These are phyloP conservation scores for Cryptocheilus praepositus DNA, from an alignment of 2,888 invertebrate species.

Conservation along the genomic window DNA sequence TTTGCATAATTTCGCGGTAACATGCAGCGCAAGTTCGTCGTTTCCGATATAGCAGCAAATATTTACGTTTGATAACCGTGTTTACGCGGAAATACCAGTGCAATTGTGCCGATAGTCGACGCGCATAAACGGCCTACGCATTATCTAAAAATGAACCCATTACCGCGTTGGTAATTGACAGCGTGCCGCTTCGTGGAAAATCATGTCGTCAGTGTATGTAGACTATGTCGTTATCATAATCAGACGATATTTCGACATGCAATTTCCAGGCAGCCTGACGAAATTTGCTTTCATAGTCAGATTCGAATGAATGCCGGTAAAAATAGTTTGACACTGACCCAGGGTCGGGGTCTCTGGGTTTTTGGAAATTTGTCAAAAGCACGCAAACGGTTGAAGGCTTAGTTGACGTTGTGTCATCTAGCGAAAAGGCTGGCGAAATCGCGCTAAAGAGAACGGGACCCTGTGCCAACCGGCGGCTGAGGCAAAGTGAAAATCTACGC, in stretches of 20 bases:
- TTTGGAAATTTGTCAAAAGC: constrained; percentile 58
- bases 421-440: no score
- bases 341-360: constrained; percentile 40
- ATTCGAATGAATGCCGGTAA: constrained; percentile 34
- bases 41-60: no score
- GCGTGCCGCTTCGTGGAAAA: no score
- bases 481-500: background rate
- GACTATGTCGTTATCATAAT: background rate
- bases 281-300: background rate
- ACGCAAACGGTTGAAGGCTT: background rate
- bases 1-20: background rate
- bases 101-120: no score
- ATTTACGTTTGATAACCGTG: no score
- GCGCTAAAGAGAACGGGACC: no score
- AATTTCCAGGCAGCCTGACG: background rate
- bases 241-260: background rate
- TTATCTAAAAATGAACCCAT: no score
- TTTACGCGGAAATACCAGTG: no score
- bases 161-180: no score
- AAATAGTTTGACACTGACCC: constrained; percentile 67
- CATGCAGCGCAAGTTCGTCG: no score
- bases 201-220: no score
- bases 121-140: no score
- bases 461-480: background rate
- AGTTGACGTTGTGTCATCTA: background rate